Conservation (phyloP, 2,797 vertebrate species). For the Danio jaintianensis region DNA sequence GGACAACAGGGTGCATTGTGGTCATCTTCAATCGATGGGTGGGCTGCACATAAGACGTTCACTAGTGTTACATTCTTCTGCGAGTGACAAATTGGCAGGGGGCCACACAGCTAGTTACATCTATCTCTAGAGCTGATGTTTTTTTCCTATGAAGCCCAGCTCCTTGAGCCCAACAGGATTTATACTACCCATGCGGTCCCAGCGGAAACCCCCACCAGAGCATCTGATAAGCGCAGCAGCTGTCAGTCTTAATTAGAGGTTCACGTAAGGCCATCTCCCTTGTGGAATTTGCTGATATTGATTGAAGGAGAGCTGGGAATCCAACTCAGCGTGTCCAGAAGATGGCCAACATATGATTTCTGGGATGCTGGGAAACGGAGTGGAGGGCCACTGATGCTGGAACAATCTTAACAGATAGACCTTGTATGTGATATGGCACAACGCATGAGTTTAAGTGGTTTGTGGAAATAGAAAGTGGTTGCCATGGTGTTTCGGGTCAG, state of each 20-base stretch:
- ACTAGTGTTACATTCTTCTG: neutral
- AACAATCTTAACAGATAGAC: conserved; percentile 28
- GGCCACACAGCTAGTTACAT: conserved; percentile 13
- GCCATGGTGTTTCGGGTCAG: conserved; percentile 38
- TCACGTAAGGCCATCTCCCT: conserved; percentile 3
- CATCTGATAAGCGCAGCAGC: neutral
- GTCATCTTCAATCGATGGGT: conserved; percentile 24
- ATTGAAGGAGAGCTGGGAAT: conserved; percentile 22
- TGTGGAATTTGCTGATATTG: conserved; percentile 8
- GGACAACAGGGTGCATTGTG: conserved; percentile 23
- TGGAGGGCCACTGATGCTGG: neutral
- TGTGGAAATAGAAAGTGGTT: conserved; percentile 30
- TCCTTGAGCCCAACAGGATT: neutral
- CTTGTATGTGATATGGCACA: conserved; percentile 4
- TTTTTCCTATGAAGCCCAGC: neutral
- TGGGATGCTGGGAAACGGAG: conserved; percentile 13
- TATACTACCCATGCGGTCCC: neutral
- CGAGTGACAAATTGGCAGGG: conserved; percentile 24
- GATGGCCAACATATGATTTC: neutral
- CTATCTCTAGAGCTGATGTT: conserved; percentile 7
- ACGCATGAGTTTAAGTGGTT: conserved; percentile 20
- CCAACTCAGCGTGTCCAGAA: neutral
- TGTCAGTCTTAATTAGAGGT: conserved; percentile 43
- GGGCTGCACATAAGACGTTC: conserved; percentile 2
- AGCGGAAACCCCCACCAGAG: neutral